Evolutionary conservation across 2,888 invertebrate species (phyloP), one percentile per base, ranked within the genome.

Genomic region (Pseudanteris insignis): DNA sequence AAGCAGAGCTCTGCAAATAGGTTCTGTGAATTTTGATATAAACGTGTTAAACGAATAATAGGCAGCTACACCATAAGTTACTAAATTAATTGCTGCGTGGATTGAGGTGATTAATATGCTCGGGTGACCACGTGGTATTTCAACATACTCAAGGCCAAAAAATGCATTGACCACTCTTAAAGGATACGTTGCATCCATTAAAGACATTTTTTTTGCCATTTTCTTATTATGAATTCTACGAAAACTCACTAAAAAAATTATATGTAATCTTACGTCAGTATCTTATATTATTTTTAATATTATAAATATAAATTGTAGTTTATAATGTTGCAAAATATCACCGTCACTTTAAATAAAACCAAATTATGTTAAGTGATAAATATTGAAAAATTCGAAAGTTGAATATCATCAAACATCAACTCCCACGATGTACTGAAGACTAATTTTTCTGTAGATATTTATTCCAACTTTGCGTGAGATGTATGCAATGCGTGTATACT

Each of bases 111-210:
- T 9, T 2, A 11, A n/a, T 7, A 25, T 10, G 15, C 55, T 44
- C 1, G 32, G 41, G 12, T 21, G 36, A 13, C 44, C 57, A 8
- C 18, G 26, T 8, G 57, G 46, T 32, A 50, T 24, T 37, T 62
- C 47, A 25, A 62, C 32, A 9, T 25, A 2, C 24, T 47, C 51
- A 28, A 57, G 11, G 5, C 55, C 51, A 6, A 55, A 44, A 10
- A 53, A 36, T 3, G 37, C 7, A 32, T 46, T 46, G 1, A 37
- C 4, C 9, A 62, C 1, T 2, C 2, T 38, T 11, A 55, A 7
- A 15, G 61, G 55, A 10, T 34, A 25, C 0, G 43, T 9, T 2
- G 33, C 50, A 11, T 46, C 38, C n/a, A 21, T 0, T 2, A 57
- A 28, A 12, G 29, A 26, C 9, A 47, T 11, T 9, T 40, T 29